Evolutionary conservation across 37 sponge, comb jelly and placozoan genomes (phyloP), one percentile per base, ranked within the genome.

Genomic region (Crambe crambe): DNA sequence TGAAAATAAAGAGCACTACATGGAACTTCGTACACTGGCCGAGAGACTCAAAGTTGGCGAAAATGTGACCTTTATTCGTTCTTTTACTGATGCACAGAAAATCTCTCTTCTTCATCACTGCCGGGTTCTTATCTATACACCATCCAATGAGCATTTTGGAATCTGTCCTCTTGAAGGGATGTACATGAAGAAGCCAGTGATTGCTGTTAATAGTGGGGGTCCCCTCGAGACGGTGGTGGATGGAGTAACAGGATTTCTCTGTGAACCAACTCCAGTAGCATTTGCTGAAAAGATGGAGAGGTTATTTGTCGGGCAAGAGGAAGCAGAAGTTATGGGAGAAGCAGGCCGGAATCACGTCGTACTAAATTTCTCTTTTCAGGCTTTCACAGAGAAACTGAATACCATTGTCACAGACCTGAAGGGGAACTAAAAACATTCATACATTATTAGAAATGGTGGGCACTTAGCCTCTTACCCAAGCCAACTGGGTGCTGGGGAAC

Each of bases 131-230:
- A 34, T 98, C 37, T 98, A 98, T 54, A 96, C 99, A 3, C 99
- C 99, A 0, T 83, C 95, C 22, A 94, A 92, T 41, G 99, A 98
- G 54, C 99, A 98, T 80, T 98, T 98, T 87, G 99, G 99, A 1
- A 98, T 98, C 80, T 92, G 93, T 39, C 99, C 99, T 42, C 77
- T 98, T 23, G 99, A 98, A 72, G 90, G 94, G 1, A 98, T 98
- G 99, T 98, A 96, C 78, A 87, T 91, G 86, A n/a, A 57, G 5
- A 67, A 73, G 35, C 99, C 99, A 25, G 97, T 98, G 15, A 92
- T 98, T 58, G 99, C 99, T 41, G 87, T 83, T 32, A 98, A 96
- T 56, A 92, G 89, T 80, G 99, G 99, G 27, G 99, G 99, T 3
- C 99, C 99, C 34, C 78, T 89, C 71, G 99, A 98, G 89, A 91